Base-by-base conservation (phyloP, 2,113 vertebrate genomes). In the Thymallus thymallus region DNA sequence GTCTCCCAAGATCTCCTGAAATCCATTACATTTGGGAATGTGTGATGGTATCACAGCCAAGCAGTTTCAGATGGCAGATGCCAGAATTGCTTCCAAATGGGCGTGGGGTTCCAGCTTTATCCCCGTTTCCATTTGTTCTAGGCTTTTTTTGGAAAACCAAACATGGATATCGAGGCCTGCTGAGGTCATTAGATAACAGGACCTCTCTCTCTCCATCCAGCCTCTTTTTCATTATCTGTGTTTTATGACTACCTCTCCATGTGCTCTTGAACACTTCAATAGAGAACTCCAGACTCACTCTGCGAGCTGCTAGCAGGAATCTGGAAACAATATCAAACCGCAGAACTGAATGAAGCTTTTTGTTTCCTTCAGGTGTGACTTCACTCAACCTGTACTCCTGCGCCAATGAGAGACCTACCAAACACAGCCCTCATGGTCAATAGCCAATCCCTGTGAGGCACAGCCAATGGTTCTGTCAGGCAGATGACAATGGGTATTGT, bases 61-160 rank as follows among this genome's bases (percentile, higher is more conserved):
- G 56, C 73, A 55, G 76, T 89, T 84, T 91, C 89, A 84, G 84
- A 87, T 74, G 84, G 73, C 20, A 73, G 82, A 69, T 73, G 69
- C 80, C 82, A 68, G 78, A 88, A 90, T 88, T 81, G 73, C 68
- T 90, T 90, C 89, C 88, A 91, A 89, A 91, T 88, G 88, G 78
- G 71, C 4, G 76, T 73, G 75, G 72, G 74, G 83, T 84, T 84
- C 72, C 63, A 14, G 69, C 48, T 71, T 80, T 80, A 79, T 68
- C 74, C 82, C 60, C 18, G 35, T 72, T 81, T 71, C 73, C 76
- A 71, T 74, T 63, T 79, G 63, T 74, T 74, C 71, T 22, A 20
- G 72, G 71, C 69, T 76, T 75, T 45, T 67, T 35, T 71, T 23
- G 74, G 76, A 85, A 86, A 82, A 79, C 69, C 74, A 86, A 83